A percentile compares a stretch with the other conserved stretches of the same genome.
Evolutionary conservation across 2,113 vertebrate genomes (phyloP).

Genomic region (Hypocryptadius cinnamomeus): DNA sequence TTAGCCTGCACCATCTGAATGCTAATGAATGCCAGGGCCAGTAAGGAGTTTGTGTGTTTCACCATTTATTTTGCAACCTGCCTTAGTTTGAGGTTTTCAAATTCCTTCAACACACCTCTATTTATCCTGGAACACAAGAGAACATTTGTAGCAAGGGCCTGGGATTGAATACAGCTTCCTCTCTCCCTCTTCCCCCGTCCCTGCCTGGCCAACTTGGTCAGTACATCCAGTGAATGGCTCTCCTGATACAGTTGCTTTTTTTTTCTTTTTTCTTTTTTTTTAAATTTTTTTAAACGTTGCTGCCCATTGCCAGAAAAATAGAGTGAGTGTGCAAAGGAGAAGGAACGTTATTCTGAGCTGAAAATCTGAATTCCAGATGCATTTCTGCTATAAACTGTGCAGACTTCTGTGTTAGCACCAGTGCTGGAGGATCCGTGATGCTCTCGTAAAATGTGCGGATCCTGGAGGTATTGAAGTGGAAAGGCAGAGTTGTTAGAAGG

Average conservation of each 20-base stretch:
- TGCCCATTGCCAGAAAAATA: background rate
- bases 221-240: conserved; percentile 49
- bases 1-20: background rate
- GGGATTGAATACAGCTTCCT: conserved; percentile 51
- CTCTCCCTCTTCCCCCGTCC: background rate
- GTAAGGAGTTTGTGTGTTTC: conserved; percentile 36
- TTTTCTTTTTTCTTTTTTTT: background rate
- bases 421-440: background rate
- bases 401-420: background rate
- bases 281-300: background rate
- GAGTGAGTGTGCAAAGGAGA: conserved; percentile 12
- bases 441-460: background rate
- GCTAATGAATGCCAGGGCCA: conserved; percentile 41
- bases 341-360: background rate
- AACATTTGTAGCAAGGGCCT: conserved; percentile 68
- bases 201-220: conserved; percentile 29
- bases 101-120: conserved; percentile 73
- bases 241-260: conserved; percentile 47
- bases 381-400: background rate
- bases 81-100: conserved; percentile 47
- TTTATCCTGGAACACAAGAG: conserved; percentile 80
- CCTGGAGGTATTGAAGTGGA: background rate
- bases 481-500: background rate
- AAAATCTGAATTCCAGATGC: conserved; percentile 53
- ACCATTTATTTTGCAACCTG: conserved; percentile 65